A percentile compares a stretch with the other conserved stretches of the same genome.
These are phyloP conservation scores for Drosophila quadrilineata DNA, from an alignment of 1,140 invertebrate species.

Conservation along the genomic window DNA sequence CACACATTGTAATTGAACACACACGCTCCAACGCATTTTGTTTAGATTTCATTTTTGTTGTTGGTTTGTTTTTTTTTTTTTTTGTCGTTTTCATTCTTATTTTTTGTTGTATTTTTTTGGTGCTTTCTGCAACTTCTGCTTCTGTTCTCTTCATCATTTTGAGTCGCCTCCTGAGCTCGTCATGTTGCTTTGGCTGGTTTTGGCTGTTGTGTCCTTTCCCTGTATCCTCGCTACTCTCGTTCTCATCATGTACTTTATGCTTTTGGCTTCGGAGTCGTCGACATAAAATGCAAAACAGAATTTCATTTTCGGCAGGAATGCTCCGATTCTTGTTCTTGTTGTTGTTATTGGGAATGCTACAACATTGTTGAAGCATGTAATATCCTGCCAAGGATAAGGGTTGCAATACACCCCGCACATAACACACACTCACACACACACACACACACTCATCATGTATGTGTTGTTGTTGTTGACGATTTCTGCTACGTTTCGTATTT, in stretches of 20 bases:
- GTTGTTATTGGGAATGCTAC: slow-evolving; percentile 77
- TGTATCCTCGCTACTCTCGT: slow-evolving; percentile 21
- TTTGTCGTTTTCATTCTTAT: too few species aligned
- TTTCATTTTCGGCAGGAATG: slow-evolving; percentile 80
- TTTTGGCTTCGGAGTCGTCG: slow-evolving; percentile 76
- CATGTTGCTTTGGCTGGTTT: too few species aligned
- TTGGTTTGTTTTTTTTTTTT: slow-evolving; percentile 15
- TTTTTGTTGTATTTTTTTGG: too few species aligned
- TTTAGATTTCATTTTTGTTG: slow-evolving; percentile 76
- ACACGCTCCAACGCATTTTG: slow-evolving; percentile 80
- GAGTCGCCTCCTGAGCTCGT: slow-evolving; percentile 34
- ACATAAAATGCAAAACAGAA: slow-evolving; percentile 80
- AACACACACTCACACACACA: slow-evolving; percentile 12
- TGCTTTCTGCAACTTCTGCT: slow-evolving; percentile 18
- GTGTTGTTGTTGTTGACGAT: slow-evolving; percentile 65
- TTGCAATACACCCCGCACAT: slow-evolving; percentile 58
- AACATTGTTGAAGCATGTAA: slow-evolving; percentile 80
- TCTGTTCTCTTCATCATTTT: slow-evolving; percentile 15
- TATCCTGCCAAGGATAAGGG: slow-evolving; percentile 78
- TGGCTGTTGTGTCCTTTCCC: slow-evolving; percentile 40
- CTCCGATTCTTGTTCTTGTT: slow-evolving; percentile 44
- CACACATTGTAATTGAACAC: slow-evolving; percentile 81
- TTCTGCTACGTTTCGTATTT: slow-evolving; percentile 59
- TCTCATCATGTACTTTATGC: slow-evolving; percentile 46
- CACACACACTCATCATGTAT: slow-evolving; percentile 39